Evolutionary conservation across 2,113 vertebrate species (phyloP), one percentile per base, ranked within the genome.

Genomic region (Sinocyclocheilus anshuiensis): DNA sequence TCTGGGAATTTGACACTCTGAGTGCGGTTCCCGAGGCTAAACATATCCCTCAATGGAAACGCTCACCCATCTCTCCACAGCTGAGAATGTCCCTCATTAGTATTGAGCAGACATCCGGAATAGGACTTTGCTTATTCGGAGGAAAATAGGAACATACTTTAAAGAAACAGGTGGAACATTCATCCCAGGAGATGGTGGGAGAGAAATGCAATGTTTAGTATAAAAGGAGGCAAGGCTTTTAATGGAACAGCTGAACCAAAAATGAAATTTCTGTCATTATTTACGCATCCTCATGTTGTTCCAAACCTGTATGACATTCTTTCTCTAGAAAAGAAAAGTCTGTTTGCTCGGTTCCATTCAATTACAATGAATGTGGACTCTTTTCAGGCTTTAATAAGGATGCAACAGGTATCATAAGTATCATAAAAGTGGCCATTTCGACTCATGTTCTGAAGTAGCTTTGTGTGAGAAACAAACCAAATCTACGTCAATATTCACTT

Each of bases 71-170:
- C 76, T 26, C 18, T 29, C 67, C 57, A 18, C 77, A 42, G 50
- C 61, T 24, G 33, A 67, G 20, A 20, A 12, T 12, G 36, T 53
- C 92, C 59, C 59, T 74, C 18, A 84, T 94, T 92, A 91, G 83
- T 72, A 93, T 91, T 87, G 90, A 93, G 88, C 82, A 79, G 89
- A 90, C 90, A 91, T 88, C 86, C 87, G 83, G 81, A 88, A 87
- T 80, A 89, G 82, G 20, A 91, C 88, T 83, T 81, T 87, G 90
- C 89, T 90, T 84, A 57, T 65, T 39, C 65, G 82, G 86, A 89
- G 91, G 86, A 91, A 87, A 84, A 77, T 50, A 88, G 79, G 61
- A 42, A 74, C 82, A 90, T 91, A 86, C 89, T 88, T 87, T 81
- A 81, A 86, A 82, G 83, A 89, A 91, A 91, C 84, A 67, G 42